These are phyloP conservation scores for Drosophila tristis DNA, from an alignment of 1,140 invertebrate species.

Conservation along the genomic window DNA sequence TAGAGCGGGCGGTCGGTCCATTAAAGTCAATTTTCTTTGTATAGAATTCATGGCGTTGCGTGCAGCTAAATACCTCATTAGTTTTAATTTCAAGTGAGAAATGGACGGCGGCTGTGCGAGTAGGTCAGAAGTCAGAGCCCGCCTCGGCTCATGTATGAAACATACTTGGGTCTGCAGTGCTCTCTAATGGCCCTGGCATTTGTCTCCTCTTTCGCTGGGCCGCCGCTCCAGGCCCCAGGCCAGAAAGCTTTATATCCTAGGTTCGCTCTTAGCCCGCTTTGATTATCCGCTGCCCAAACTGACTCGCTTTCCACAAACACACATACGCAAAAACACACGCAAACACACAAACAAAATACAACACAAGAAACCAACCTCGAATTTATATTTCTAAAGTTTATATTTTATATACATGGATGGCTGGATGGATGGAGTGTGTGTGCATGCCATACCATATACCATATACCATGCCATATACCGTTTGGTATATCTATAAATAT, in stretches of 20 bases:
- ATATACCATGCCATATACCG: too few species aligned
- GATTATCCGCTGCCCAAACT: constrained; percentile 50
- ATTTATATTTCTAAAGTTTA: constrained; percentile 74
- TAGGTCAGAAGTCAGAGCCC: constrained; percentile 22
- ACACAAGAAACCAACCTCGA: constrained; percentile 66
- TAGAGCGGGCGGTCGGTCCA: constrained; percentile 20
- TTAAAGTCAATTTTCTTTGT: constrained; percentile 66
- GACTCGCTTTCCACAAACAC: constrained; percentile 6
- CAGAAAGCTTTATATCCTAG: constrained; percentile 57
- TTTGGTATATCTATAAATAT: constrained; percentile 47
- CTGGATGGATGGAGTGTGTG: too few species aligned
- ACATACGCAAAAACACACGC: too few species aligned
- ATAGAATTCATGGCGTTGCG: constrained; percentile 62
- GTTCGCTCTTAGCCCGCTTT: constrained; percentile 33
- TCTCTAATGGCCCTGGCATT: constrained; percentile 43
- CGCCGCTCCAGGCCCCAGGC: constrained; percentile 30
- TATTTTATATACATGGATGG: constrained; percentile 44
- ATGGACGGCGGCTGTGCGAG: constrained; percentile 23
- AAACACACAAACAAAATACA: constrained; percentile 2
- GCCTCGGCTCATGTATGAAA: constrained; percentile 35
- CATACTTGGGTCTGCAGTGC: constrained; percentile 18
- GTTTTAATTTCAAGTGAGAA: constrained; percentile 68
- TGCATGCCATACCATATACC: too few species aligned
- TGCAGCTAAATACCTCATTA: constrained; percentile 82
- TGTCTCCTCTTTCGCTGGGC: constrained; percentile 4